phyloP scores from a whole-genome alignment of 2,888 invertebrate species.

The Lycaena phlaeas region DNA sequence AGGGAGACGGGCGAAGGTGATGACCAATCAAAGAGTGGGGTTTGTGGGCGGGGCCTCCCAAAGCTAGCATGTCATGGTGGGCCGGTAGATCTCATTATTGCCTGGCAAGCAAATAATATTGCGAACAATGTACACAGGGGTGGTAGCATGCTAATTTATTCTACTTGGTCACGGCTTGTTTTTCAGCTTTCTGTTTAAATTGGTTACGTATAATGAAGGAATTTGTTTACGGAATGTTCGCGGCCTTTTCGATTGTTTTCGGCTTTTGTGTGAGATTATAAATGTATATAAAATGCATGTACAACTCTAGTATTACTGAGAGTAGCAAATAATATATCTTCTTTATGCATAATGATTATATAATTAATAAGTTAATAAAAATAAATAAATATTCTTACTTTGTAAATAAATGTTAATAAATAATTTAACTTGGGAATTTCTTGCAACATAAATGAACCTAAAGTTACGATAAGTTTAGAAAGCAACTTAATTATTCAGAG shows the following conservation, averaged over 20 bases:
- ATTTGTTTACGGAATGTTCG: too few relatives aligned
- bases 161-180: constrained; percentile 72
- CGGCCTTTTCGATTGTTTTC: constrained; percentile 5
- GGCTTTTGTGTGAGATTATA: constrained; percentile 3
- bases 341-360: too few relatives aligned
- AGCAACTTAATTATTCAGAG: too few relatives aligned
- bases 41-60: constrained; percentile 49
- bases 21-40: constrained; percentile 42
- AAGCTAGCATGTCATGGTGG: constrained; percentile 74
- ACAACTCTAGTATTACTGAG: too few relatives aligned
- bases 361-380: too few relatives aligned
- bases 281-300: too few relatives aligned
- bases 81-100: constrained; percentile 71
- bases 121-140: constrained; percentile 79
- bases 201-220: constrained; percentile 64
- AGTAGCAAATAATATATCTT: too few relatives aligned
- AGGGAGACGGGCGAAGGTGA: constrained; percentile 29
- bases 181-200: constrained; percentile 74
- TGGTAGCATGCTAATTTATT: constrained; percentile 64
- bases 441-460: too few relatives aligned
- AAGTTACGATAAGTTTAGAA: too few relatives aligned
- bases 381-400: too few relatives aligned
- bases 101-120: constrained; percentile 82
- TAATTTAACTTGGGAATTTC: too few relatives aligned
- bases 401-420: too few relatives aligned